phyloP scores from a whole-genome alignment of 53 echinoderm and acorn worm species.

The Antedon mediterranea region DNA sequence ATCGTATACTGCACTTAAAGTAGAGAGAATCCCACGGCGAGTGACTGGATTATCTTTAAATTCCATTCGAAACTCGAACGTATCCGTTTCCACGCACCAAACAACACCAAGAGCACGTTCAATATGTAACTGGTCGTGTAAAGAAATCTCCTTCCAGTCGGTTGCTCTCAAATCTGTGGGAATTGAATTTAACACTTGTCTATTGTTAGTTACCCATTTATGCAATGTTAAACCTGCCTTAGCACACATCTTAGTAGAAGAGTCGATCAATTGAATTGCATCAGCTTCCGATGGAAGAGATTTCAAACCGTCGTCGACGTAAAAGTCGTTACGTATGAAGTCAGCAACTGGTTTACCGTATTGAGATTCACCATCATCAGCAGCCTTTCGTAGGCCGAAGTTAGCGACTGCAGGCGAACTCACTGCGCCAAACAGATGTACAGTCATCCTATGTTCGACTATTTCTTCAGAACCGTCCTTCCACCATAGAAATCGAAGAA shows the following conservation, averaged over 20 bases:
- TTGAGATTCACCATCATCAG: background rate
- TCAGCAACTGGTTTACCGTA: too few species aligned
- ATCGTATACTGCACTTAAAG: constrained; percentile 49
- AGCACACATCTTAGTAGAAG: background rate
- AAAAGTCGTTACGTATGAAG: too few species aligned
- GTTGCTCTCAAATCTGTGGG: background rate
- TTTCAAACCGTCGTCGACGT: too few species aligned
- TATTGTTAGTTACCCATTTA: too few species aligned
- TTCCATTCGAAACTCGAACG: constrained; percentile 13
- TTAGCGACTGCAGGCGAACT: background rate
- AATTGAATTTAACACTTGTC: too few species aligned
- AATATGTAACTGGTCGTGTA: background rate
- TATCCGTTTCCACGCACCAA: constrained; percentile 22
- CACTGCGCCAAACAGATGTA: background rate
- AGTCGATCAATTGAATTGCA: too few species aligned
- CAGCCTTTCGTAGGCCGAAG: background rate
- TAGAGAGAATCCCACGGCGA: constrained; percentile 22
- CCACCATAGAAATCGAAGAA: constrained; percentile 62
- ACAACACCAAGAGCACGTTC: background rate
- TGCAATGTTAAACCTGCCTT: background rate
- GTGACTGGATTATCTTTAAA: constrained; percentile 4
- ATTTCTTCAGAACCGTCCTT: background rate
- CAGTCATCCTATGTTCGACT: too few species aligned
- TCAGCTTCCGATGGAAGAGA: too few species aligned
- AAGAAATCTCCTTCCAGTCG: background rate